Percentiles rank a stretch among this genome's conserved stretches.
phyloP scores from a whole-genome alignment of 2,113 vertebrate genomes.

The Holacanthus passer region DNA sequence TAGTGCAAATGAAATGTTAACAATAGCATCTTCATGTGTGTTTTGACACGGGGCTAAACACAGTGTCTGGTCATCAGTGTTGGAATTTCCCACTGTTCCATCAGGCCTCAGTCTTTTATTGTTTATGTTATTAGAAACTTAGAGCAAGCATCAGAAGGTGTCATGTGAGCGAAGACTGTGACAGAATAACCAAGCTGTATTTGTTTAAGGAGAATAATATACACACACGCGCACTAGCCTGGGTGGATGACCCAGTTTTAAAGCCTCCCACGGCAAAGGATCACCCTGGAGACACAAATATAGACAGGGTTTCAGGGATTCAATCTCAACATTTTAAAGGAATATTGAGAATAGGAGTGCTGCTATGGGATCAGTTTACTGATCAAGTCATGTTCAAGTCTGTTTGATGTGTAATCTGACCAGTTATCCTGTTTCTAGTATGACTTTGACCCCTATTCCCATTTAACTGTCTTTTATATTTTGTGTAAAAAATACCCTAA shows the following conservation, averaged over 20 bases:
- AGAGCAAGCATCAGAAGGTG: constrained; percentile 36
- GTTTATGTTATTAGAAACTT: constrained; percentile 56
- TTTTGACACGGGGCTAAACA: not conserved
- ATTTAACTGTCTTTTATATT: not conserved
- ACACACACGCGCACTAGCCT: not conserved
- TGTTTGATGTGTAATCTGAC: constrained; percentile 33
- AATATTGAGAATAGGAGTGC: not conserved
- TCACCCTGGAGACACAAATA: not conserved
- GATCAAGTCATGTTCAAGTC: not conserved
- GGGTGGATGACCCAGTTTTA: constrained; percentile 51
- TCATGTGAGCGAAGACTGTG: constrained; percentile 49
- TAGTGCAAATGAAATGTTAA: constrained; percentile 65
- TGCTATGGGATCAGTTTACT: constrained; percentile 23
- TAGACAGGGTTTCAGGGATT: not conserved
- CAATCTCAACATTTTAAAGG: not conserved
- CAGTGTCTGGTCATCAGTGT: constrained; percentile 16
- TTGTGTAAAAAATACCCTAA: not conserved
- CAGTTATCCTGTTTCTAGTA: constrained; percentile 10
- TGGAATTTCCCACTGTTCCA: constrained; percentile 58
- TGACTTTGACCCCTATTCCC: constrained; percentile 1
- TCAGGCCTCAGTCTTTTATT: constrained; percentile 20
- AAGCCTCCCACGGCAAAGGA: constrained; percentile 18
- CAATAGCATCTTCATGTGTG: constrained; percentile 36
- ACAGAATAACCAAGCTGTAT: constrained; percentile 49
- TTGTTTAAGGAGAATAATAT: constrained; percentile 47